Base-by-base conservation (phyloP, 2,797 vertebrate genomes). In the Momotus momota region DNA sequence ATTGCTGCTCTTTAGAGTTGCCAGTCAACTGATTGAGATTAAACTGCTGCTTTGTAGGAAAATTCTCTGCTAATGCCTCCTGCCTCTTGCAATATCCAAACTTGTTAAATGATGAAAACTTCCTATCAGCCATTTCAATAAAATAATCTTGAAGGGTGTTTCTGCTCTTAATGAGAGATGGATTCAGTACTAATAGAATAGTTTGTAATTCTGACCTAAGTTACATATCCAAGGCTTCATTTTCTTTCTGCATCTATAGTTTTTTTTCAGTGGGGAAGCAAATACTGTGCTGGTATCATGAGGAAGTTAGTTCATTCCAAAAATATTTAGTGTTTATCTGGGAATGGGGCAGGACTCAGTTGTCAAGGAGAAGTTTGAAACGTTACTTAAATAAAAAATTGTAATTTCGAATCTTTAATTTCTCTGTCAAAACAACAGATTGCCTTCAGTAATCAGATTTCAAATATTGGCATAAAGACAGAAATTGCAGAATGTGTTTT, bases 1-100 rank as follows among this genome's bases (percentile, higher is more conserved):
- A 72, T 27, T 18, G 25, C 38, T 84, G 17, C 72, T 74, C 64
- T 75, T 89, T 20, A 25, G 62, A 75, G 60, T 62, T 85, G 45
- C 80, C 57, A 65, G 61, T 61, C 7, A 11, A 19, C 38, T 84
- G 52, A 83, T 74, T 41, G n/a, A 75, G n/a, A 51, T 70, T 62
- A 72, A 92, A 69, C 23, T 81, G 38, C 33, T 45, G 26, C 58
- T 92, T 84, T 15, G 38, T 57, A 81, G 66, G 92, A 54, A 79
- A 69, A 75, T 79, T 49, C 31, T 35, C 38, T 75, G 38, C 33
- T 79, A 25, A 14, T 75, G 57, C 46, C 38, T 81, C 72, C 62
- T 25, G 40, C 13, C 18, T 52, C 31, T 33, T 86, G 58, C 70
- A 49, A 14, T 29, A 54, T 40, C 51, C 75, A 69, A 29, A 74